A percentile compares a stretch with the other conserved stretches of the same genome.
Conservation (phyloP, 2,113 vertebrate species). For the Neolamprologus toae region DNA sequence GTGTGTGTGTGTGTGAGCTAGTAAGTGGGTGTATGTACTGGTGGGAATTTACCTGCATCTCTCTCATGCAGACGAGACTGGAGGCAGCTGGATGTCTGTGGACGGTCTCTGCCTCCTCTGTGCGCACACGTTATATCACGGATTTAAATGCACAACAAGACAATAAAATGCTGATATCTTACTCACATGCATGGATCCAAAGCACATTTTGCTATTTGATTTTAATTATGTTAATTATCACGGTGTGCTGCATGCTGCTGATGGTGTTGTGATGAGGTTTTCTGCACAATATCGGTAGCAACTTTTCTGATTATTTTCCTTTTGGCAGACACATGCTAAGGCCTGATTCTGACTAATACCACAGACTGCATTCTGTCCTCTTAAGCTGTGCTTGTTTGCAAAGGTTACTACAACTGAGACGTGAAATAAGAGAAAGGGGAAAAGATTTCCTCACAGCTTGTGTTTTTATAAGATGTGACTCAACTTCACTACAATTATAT, state of each 20-base stretch:
- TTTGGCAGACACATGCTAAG: background rate
- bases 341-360: background rate
- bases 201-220: background rate
- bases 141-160: background rate
- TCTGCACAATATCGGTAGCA: background rate
- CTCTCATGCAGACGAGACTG: background rate
- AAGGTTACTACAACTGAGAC: background rate
- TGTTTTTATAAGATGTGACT: conserved; percentile 11
- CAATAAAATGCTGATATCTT: background rate
- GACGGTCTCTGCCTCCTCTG: background rate
- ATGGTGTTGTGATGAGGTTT: background rate
- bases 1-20: background rate
- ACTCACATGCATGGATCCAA: background rate
- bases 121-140: background rate
- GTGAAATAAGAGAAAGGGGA: background rate
- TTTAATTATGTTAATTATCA: background rate
- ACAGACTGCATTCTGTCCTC: background rate
- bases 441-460: background rate
- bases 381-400: background rate
- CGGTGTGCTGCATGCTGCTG: no score
- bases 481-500: background rate
- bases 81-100: background rate
- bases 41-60: background rate
- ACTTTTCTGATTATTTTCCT: background rate
- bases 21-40: background rate